Base-by-base conservation (phyloP, 2,888 invertebrate genomes). In the Cataglyphis albicans region DNA sequence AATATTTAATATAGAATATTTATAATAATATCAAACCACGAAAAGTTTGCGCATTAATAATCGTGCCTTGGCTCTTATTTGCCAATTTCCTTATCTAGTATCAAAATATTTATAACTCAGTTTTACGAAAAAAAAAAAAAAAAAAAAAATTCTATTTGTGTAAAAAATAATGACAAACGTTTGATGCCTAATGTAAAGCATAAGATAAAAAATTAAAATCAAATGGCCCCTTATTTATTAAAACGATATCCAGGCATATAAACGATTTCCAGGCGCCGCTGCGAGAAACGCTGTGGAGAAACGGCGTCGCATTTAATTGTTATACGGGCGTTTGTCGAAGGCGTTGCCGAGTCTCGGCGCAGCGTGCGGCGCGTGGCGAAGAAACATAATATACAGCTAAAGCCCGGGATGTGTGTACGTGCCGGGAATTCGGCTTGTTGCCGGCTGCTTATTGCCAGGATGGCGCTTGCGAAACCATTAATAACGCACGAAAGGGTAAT, bases 391-490 rank as follows among this genome's bases (percentile, higher is more conserved):
- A 44, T 25, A 35, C 35, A 6, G 41, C 29, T 52, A 52, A 52
- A 52, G 12, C 9, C 9, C 57, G 55, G 38, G 4, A 25, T n/a
- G 74, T 38, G 18, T 29, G 18, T 59, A 57, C 78, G 78, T 78
- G 78, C 44, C 57, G 25, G 67, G 70, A 87, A 76, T 87, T 85
- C 41, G 44, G 65, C 59, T 65, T 70, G 48, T 52, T 52, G 21
- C 18, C 5, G 75, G 29, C n/a, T 64, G 21, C 35, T 90, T 87
- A 86, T 91, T 90, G 87, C 82, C 52, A 70, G 85, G 81, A 80
- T 81, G 75, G 83, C 87, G 86, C 88, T 89, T 86, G 74, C 84
- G 73, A 81, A 81, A 68, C 84, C 86, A 84, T 89, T 91, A 88
- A 88, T 84, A 85, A 88, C 68, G 70, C 68, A 18, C 78, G 55